Evolutionary conservation across 2,888 invertebrate species (phyloP).

Genomic region (Eugnorisma glareosa): DNA sequence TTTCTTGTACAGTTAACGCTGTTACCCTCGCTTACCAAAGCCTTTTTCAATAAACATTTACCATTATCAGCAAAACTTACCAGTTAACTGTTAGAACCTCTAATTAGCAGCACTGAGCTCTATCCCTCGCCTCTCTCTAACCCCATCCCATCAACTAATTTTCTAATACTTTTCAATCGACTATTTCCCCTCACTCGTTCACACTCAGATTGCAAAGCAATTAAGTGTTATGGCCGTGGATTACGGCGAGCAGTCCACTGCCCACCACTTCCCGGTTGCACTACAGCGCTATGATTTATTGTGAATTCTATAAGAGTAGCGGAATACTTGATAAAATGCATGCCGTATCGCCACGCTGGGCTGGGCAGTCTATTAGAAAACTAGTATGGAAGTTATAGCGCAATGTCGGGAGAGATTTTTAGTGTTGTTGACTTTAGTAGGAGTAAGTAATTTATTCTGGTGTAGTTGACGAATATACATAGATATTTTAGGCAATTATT

Average conservation of each 20-base stretch:
- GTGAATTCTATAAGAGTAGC: slow-evolving; percentile 57
- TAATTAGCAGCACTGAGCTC: background rate
- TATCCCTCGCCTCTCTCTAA: too few species aligned
- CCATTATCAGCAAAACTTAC: background rate
- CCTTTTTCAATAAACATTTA: background rate
- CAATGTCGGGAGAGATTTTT: background rate
- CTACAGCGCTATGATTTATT: slow-evolving; percentile 62
- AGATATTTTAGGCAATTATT: too few species aligned
- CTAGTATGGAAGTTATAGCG: background rate
- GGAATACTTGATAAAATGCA: slow-evolving; percentile 49
- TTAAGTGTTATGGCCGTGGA: slow-evolving; percentile 64
- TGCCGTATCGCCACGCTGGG: slow-evolving; percentile 22
- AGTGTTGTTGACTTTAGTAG: background rate
- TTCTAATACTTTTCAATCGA: slow-evolving; percentile 6
- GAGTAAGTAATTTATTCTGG: background rate
- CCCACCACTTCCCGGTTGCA: slow-evolving; percentile 61
- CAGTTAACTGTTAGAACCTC: background rate
- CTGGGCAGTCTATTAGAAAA: slow-evolving; percentile 7
- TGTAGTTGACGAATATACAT: background rate
- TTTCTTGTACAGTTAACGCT: background rate
- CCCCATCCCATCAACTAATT: background rate
- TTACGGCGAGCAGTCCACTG: slow-evolving; percentile 39
- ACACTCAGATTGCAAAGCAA: slow-evolving; percentile 64
- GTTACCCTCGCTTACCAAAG: background rate
- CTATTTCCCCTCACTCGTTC: slow-evolving; percentile 59